A percentile compares a stretch with the other conserved stretches of the same genome.
Conservation (phyloP, 1,140 invertebrate species). For the Drosophila subobscura region DNA sequence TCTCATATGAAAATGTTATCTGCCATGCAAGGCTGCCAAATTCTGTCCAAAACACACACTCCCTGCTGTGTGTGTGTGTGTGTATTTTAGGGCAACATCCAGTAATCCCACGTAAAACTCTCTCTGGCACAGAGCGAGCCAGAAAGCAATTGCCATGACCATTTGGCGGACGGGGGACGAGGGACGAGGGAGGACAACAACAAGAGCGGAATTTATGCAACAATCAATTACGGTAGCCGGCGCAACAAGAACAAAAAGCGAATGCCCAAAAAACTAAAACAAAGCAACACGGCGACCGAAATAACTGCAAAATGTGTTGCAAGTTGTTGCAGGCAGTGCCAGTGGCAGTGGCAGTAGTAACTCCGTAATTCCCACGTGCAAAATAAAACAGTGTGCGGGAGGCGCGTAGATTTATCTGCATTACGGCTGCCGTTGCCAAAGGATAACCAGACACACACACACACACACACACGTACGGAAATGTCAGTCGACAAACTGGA, state of each 20-base stretch:
- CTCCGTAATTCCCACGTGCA: constrained; percentile 68
- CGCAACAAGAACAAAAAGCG: constrained; percentile 49
- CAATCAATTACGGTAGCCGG: constrained; percentile 68
- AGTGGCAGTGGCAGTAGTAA: constrained; percentile 12
- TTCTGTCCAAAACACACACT: background rate
- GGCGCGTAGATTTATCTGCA: constrained; percentile 78
- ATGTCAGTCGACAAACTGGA: constrained; percentile 79
- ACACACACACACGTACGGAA: constrained; percentile 49
- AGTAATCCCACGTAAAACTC: constrained; percentile 39
- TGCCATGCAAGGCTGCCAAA: constrained; percentile 50
- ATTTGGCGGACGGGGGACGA: constrained; percentile 51
- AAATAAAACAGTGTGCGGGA: constrained; percentile 72
- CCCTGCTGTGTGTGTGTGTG: no score
- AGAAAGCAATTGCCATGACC: constrained; percentile 64
- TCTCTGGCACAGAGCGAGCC: constrained; percentile 26
- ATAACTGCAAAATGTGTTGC: constrained; percentile 47
- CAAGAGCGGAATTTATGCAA: constrained; percentile 47
- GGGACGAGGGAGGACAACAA: constrained; percentile 19
- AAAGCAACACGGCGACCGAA: constrained; percentile 46
- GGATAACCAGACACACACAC: constrained; percentile 36
- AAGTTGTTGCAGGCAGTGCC: constrained; percentile 25
- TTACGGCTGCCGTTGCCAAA: constrained; percentile 44
- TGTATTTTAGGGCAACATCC: no score
- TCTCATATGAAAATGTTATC: constrained; percentile 66
- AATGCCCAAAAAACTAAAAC: constrained; percentile 44